Conservation (phyloP, 2,888 invertebrate genomes). For the Unio pictorum region DNA sequence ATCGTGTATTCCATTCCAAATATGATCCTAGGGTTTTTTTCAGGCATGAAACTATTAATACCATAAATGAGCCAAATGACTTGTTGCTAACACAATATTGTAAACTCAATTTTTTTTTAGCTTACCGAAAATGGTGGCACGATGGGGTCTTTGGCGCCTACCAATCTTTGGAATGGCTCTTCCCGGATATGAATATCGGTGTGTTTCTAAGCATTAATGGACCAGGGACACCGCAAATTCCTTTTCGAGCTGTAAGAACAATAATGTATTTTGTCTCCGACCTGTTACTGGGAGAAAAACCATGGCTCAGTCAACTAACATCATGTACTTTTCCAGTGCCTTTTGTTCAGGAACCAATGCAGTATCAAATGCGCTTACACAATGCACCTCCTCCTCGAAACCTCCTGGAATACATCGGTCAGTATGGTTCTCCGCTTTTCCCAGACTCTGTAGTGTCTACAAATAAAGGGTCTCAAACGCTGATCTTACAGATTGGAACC, state of each 20-base stretch:
- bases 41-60: too few species aligned
- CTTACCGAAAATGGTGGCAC: slow-evolving; percentile 17
- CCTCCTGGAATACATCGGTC: slow-evolving; percentile 14
- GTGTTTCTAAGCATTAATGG: slow-evolving; percentile 30
- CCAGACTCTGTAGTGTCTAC: slow-evolving; percentile 10
- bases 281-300: slow-evolving; percentile 12
- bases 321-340: slow-evolving; percentile 26
- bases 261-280: slow-evolving; percentile 23
- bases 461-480: too few species aligned
- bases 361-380: not conserved
- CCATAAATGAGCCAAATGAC: too few species aligned
- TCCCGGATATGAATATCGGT: slow-evolving; percentile 17
- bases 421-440: slow-evolving; percentile 21
- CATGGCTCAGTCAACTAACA: slow-evolving; percentile 24
- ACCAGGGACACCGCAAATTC: slow-evolving; percentile 15
- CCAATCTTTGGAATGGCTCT: slow-evolving; percentile 27
- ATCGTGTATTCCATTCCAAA: too few species aligned
- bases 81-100: too few species aligned
- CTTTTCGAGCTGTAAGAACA: slow-evolving; percentile 11
- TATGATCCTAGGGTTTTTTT: too few species aligned
- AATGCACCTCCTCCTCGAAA: slow-evolving; percentile 8
- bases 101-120: slow-evolving; percentile 8
- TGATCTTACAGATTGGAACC: too few species aligned
- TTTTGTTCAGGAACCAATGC: slow-evolving; percentile 11
- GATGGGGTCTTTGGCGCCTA: slow-evolving; percentile 27